Evolutionary conservation across 2,797 vertebrate species (phyloP).

Genomic region (Myotis vivesi): DNA sequence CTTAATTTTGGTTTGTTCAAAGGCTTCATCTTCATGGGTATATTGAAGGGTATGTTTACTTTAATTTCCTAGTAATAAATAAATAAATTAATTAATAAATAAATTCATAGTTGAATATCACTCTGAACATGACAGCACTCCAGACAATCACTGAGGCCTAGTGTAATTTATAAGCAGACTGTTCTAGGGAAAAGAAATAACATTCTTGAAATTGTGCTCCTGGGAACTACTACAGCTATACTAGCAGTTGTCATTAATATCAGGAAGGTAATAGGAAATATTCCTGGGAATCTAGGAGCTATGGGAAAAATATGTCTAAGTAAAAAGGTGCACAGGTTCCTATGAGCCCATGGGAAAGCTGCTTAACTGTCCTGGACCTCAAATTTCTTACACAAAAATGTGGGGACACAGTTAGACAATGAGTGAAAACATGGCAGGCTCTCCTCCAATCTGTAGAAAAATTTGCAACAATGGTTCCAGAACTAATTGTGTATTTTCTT

Average conservation of each 20-base stretch:
- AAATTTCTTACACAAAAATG: background rate
- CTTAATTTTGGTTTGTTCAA: background rate
- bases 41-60: background rate
- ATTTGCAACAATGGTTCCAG: background rate
- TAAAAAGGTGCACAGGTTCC: background rate
- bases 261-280: background rate
- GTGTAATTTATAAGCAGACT: background rate
- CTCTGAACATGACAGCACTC: background rate
- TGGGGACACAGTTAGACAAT: background rate
- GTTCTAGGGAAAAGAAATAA: background rate
- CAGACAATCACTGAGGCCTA: background rate
- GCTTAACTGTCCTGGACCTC: background rate
- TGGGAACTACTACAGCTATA: background rate
- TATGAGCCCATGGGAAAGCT: background rate
- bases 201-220: background rate
- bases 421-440: background rate
- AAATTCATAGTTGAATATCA: background rate
- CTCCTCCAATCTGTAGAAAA: background rate
- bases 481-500: background rate
- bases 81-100: background rate
- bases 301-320: background rate
- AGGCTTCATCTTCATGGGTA: background rate
- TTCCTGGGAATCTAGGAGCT: background rate
- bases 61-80: background rate
- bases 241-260: background rate